Evolutionary conservation across 2,797 vertebrate genomes (phyloP).

Genomic region (Poecilia velifera): DNA sequence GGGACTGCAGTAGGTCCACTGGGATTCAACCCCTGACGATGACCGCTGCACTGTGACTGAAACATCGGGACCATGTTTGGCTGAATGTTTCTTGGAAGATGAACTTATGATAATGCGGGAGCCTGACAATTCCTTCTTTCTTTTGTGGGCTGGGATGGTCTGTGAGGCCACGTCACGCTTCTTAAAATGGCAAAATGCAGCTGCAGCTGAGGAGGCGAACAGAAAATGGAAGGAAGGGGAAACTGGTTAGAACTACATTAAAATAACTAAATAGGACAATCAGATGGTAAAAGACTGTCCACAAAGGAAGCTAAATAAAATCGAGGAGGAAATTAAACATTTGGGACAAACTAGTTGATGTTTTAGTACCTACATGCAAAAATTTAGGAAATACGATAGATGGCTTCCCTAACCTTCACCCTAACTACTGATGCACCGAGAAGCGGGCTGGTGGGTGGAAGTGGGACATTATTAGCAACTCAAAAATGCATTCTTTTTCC

Average conservation of each 20-base stretch:
- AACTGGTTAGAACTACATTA: slow-evolving; percentile 5
- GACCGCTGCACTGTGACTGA: slow-evolving; percentile 85
- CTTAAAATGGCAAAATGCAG: slow-evolving; percentile 75
- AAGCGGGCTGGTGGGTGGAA: not conserved
- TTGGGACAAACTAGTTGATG: not conserved
- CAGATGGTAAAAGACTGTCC: not conserved
- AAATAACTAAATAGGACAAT: not conserved
- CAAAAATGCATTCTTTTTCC: not conserved
- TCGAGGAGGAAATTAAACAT: not conserved
- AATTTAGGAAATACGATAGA: not conserved
- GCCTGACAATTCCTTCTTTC: slow-evolving; percentile 82
- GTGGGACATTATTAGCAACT: not conserved
- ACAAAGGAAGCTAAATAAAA: not conserved
- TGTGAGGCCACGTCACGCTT: slow-evolving; percentile 91
- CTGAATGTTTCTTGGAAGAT: slow-evolving; percentile 74
- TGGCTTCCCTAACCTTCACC: not conserved
- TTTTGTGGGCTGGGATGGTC: slow-evolving; percentile 81
- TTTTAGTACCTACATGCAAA: not conserved
- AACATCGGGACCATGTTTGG: slow-evolving; percentile 79
- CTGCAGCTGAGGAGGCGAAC: slow-evolving; percentile 67
- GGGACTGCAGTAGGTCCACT: slow-evolving; percentile 88
- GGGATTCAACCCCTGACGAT: slow-evolving; percentile 85
- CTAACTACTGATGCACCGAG: not conserved
- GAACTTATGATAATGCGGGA: slow-evolving; percentile 83
- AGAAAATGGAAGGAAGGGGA: not conserved